Evolutionary conservation across 2,113 vertebrate genomes (phyloP).

Genomic region (Aramus guarauna): DNA sequence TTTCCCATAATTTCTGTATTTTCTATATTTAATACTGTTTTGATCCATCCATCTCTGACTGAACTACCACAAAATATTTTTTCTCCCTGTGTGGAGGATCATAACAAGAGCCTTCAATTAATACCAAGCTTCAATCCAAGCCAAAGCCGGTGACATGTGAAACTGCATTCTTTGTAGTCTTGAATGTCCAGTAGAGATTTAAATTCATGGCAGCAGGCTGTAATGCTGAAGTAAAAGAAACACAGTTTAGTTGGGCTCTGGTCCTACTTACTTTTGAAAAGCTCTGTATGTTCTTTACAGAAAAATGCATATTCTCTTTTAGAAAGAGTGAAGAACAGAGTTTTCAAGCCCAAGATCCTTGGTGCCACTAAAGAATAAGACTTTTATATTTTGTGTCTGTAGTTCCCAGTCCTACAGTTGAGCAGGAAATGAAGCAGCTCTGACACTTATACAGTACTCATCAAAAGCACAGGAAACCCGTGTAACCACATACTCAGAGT

Average conservation of each 20-base stretch:
- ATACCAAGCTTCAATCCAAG: not conserved
- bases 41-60: not conserved
- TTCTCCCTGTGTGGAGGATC: not conserved
- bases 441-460: not conserved
- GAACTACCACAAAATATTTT: not conserved
- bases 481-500: not conserved
- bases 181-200: not conserved
- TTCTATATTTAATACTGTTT: not conserved
- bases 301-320: not conserved
- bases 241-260: not conserved
- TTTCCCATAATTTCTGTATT: not conserved
- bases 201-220: not conserved
- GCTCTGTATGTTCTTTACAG: not conserved
- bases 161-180: not conserved
- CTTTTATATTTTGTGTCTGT: not conserved
- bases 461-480: not conserved
- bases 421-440: conserved; percentile 6
- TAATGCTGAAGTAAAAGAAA: not conserved
- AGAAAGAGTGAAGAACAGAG: not conserved
- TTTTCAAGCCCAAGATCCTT: not conserved
- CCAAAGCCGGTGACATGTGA: not conserved
- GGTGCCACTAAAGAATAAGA: not conserved
- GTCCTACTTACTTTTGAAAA: not conserved
- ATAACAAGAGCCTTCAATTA: not conserved
- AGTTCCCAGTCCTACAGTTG: not conserved